Evolutionary conservation across 1,140 invertebrate genomes (phyloP).

Genomic region (Liolophura sinensis): DNA sequence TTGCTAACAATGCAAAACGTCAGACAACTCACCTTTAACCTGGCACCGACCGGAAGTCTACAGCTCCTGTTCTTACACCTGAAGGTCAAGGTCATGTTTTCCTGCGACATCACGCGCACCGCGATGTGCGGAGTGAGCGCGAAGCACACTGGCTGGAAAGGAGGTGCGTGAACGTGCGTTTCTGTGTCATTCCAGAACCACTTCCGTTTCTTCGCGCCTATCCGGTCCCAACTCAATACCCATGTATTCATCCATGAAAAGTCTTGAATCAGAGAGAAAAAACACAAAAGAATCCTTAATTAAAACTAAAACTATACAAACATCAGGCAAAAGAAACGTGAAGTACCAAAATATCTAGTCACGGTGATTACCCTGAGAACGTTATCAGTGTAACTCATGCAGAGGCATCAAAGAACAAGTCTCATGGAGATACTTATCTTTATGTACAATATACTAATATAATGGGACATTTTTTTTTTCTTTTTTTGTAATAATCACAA

Average conservation of each 20-base stretch:
- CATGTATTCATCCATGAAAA: constrained; percentile 49
- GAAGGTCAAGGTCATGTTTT: constrained; percentile 50
- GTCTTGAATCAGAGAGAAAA: constrained; percentile 24
- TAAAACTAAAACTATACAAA: background rate
- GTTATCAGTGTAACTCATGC: too few species aligned
- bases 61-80: constrained; percentile 41
- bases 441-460: too few species aligned
- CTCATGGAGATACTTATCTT: too few species aligned
- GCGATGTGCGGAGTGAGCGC: constrained; percentile 43
- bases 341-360: too few species aligned
- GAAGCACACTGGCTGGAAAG: constrained; percentile 55
- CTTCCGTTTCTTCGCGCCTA: constrained; percentile 37
- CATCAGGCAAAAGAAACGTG: too few species aligned
- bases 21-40: constrained; percentile 43
- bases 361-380: too few species aligned
- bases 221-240: constrained; percentile 48
- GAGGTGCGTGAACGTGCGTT: constrained; percentile 55
- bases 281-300: background rate
- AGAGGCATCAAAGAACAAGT: too few species aligned
- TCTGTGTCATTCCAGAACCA: constrained; percentile 53
- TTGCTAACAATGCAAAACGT: background rate
- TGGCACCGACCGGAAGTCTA: constrained; percentile 53
- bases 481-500: too few species aligned
- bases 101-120: constrained; percentile 49
- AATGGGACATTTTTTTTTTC: too few species aligned